Evolutionary conservation across 2,113 vertebrate genomes (phyloP).

Genomic region (Microtus oregoni): DNA sequence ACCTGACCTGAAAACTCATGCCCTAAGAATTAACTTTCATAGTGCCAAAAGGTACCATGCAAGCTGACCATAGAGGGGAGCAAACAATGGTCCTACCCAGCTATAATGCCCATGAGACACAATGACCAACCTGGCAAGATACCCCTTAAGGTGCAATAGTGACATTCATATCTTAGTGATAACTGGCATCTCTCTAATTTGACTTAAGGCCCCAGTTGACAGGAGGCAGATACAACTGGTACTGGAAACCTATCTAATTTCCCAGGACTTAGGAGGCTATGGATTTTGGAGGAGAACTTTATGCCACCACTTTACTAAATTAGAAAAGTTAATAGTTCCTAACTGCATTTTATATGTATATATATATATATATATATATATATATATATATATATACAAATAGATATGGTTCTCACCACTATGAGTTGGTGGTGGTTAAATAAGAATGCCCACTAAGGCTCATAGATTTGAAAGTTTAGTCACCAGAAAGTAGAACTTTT

Average conservation of each 20-base stretch:
- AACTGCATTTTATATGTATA: not conserved
- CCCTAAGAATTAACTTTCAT: not conserved
- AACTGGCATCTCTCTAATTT: not conserved
- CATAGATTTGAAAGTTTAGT: not conserved
- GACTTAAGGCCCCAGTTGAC: not conserved
- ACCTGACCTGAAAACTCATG: not conserved
- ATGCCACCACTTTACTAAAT: not conserved
- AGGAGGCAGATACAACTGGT: not conserved
- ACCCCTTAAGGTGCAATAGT: not conserved
- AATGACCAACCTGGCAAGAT: not conserved
- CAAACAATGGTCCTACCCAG: no score
- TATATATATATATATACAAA: not conserved
- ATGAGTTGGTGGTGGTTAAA: not conserved
- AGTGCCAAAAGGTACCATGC: not conserved
- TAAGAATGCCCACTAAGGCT: not conserved
- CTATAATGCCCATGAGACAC: not conserved
- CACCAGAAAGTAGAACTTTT: not conserved
- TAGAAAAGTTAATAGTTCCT: not conserved
- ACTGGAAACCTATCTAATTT: not conserved
- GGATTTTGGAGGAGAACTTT: not conserved
- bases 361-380: not conserved
- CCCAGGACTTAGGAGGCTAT: not conserved
- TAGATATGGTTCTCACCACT: not conserved
- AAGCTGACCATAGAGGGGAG: not conserved
- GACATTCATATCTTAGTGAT: not conserved